Conservation (phyloP, 2,113 vertebrate species). For the Siniperca knerii region DNA sequence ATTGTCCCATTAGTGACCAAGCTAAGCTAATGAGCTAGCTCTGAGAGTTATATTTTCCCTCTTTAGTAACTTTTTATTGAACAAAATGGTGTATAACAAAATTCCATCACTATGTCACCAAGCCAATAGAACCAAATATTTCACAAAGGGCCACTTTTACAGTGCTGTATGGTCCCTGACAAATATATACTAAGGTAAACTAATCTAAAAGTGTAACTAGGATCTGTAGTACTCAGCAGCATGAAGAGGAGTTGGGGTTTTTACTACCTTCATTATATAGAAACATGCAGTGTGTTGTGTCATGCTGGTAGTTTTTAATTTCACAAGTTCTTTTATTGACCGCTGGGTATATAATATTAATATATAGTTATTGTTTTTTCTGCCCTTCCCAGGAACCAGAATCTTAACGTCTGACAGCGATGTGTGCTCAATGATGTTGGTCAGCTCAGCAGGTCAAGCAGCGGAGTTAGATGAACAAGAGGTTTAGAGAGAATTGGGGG, state of each 20-base stretch:
- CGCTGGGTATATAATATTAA: neutral
- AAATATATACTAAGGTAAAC: neutral
- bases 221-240: neutral
- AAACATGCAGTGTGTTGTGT: neutral
- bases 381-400: neutral
- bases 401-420: neutral
- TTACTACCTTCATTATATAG: neutral
- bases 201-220: neutral
- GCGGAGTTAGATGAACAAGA: slow-evolving; percentile 17
- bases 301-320: neutral
- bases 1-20: too few relatives aligned
- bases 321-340: neutral
- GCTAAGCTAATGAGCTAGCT: too few relatives aligned
- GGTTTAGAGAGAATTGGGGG: slow-evolving; percentile 34
- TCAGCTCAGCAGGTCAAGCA: slow-evolving; percentile 29
- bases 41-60: too few relatives aligned
- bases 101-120: too few relatives aligned
- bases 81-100: too few relatives aligned
- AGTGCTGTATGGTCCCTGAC: neutral
- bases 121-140: too few relatives aligned
- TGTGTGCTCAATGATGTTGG: neutral
- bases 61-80: too few relatives aligned
- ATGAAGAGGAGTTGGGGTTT: too few relatives aligned
- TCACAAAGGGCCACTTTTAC: too few relatives aligned
- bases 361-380: neutral